A percentile compares a stretch with the other conserved stretches of the same genome.
These are phyloP conservation scores for Festucalex cinctus DNA, from an alignment of 2,113 vertebrate genomes.

Conservation along the genomic window DNA sequence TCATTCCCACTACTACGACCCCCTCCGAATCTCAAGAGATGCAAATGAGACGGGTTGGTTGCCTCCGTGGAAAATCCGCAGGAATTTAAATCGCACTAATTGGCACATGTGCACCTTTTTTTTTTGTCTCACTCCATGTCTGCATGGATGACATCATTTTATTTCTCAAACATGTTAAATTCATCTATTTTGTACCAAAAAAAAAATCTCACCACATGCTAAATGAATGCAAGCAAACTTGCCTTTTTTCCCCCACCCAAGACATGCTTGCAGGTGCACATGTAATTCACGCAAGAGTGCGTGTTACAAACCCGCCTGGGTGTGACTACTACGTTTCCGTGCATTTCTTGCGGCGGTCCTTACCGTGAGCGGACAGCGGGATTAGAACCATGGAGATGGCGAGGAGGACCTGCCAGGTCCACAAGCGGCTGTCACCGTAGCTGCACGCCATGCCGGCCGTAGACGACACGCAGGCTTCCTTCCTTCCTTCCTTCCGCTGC, in stretches of 20 bases:
- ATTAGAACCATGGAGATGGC: slow-evolving; percentile 57
- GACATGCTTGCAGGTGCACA: slow-evolving; percentile 1
- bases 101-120: background rate
- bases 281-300: background rate
- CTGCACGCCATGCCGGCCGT: slow-evolving; percentile 40
- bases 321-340: background rate
- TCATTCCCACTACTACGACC: background rate
- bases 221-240: background rate
- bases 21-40: slow-evolving; percentile 9
- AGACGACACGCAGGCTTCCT: background rate
- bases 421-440: slow-evolving; percentile 28
- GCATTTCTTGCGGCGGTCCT: slow-evolving; percentile 50
- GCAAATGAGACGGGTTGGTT: slow-evolving; percentile 2
- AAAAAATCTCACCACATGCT: background rate
- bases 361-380: slow-evolving; percentile 59
- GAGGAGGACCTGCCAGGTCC: slow-evolving; percentile 64
- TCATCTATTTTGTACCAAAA: background rate
- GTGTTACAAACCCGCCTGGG: background rate
- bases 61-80: slow-evolving; percentile 5
- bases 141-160: background rate
- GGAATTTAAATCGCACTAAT: background rate
- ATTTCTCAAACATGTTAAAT: too few relatives aligned
- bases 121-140: background rate
- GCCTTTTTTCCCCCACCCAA: background rate
- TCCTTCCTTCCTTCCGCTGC: slow-evolving; percentile 10